Evolutionary conservation across 2,888 invertebrate genomes (phyloP).

Genomic region (Oscheius sp.): DNA sequence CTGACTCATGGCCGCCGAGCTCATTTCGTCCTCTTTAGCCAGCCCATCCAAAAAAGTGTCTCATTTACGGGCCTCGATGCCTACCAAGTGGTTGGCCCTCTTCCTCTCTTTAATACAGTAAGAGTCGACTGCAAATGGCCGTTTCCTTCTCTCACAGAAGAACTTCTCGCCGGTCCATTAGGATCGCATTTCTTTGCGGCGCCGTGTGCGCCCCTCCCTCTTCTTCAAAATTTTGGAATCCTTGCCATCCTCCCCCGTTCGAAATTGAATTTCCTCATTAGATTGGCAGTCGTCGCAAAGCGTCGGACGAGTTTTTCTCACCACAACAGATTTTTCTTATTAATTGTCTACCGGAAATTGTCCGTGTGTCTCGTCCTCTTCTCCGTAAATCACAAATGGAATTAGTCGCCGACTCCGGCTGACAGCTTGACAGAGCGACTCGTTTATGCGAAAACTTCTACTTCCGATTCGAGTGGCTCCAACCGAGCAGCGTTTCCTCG

Average conservation of each 20-base stretch:
- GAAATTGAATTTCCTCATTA: conserved; percentile 30
- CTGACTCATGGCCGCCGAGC: no score
- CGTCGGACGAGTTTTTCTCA: conserved; percentile 12
- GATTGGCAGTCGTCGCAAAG: not conserved
- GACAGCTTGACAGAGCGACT: not conserved
- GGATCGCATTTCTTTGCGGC: conserved; percentile 29
- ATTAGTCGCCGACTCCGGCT: conserved; percentile 7
- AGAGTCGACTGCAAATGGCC: not conserved
- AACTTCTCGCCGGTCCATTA: conserved; percentile 37
- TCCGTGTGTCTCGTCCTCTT: not conserved
- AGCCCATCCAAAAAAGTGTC: no score
- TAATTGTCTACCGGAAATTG: conserved; percentile 17
- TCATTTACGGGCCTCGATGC: no score
- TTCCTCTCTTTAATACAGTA: no score
- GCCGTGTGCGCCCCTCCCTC: not conserved
- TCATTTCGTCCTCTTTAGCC: no score
- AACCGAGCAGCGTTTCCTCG: not conserved
- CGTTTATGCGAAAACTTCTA: no score
- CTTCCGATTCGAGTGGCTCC: no score
- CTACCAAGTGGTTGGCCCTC: no score
- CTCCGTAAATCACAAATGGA: conserved; percentile 18
- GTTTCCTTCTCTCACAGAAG: conserved; percentile 3
- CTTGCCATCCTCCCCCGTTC: conserved; percentile 2
- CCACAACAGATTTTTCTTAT: not conserved
- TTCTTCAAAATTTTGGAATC: conserved; percentile 1